These are phyloP conservation scores for Alosa alosa DNA, from an alignment of 2,113 vertebrate genomes.

Conservation along the genomic window DNA sequence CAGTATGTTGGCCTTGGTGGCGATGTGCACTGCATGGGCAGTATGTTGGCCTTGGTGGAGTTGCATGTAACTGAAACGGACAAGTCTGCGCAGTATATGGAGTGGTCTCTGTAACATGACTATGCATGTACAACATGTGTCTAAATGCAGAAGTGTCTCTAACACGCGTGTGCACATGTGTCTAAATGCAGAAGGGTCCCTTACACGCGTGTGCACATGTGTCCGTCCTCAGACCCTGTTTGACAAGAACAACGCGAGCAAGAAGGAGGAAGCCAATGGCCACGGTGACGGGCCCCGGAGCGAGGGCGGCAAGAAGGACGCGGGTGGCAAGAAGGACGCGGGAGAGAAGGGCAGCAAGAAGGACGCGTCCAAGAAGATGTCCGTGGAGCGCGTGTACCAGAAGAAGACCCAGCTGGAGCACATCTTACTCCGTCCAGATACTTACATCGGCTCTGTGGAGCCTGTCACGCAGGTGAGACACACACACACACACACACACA, in stretches of 20 bases:
- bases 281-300: not conserved
- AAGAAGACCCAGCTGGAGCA: slow-evolving; percentile 99
- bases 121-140: too few species aligned
- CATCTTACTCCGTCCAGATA: slow-evolving; percentile 96
- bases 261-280: slow-evolving; percentile 86
- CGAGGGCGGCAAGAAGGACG: slow-evolving; percentile 57
- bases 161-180: slow-evolving; percentile 24
- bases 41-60: too few species aligned
- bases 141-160: too few species aligned
- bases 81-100: too few species aligned
- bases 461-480: slow-evolving; percentile 86
- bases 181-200: too few species aligned
- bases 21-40: too few species aligned
- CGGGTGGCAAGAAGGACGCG: slow-evolving; percentile 63
- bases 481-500: not conserved
- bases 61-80: too few species aligned
- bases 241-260: slow-evolving; percentile 80
- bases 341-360: slow-evolving; percentile 72
- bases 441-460: slow-evolving; percentile 93
- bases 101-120: too few species aligned
- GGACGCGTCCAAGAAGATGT: slow-evolving; percentile 87
- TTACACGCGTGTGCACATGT: slow-evolving; percentile 24
- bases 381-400: slow-evolving; percentile 97
- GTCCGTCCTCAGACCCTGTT: slow-evolving; percentile 77
- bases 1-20: too few species aligned